These are phyloP conservation scores for Schizaphis graminum DNA, from an alignment of 2,888 invertebrate species.

Conservation along the genomic window DNA sequence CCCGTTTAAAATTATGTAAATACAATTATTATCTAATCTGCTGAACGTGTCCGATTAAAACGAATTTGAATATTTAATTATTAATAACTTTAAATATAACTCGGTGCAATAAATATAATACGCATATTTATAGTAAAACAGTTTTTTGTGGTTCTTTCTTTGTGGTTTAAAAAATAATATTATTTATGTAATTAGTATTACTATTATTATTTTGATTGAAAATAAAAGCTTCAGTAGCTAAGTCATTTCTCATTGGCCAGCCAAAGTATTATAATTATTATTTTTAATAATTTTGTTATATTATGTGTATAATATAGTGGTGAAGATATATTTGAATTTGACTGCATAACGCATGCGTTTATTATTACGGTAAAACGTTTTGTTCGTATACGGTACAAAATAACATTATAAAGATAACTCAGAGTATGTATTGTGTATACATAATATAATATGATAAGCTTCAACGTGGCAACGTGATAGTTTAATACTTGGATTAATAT, in stretches of 20 bases:
- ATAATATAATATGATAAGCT: background rate
- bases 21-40: conserved; percentile 21
- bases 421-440: background rate
- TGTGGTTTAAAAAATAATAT: background rate
- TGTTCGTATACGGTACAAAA: background rate
- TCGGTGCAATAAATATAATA: background rate
- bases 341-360: background rate
- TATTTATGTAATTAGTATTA: background rate
- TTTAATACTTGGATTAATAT: background rate
- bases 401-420: background rate
- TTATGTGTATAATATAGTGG: background rate
- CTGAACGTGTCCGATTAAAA: background rate
- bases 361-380: background rate
- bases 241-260: background rate
- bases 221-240: background rate
- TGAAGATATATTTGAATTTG: background rate
- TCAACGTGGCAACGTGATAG: background rate
- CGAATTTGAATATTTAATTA: background rate
- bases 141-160: no score
- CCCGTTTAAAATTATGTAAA: conserved; percentile 23
- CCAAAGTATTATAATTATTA: background rate
- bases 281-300: background rate
- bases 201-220: background rate
- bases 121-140: background rate
- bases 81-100: background rate